These are phyloP conservation scores for Merodon equestris DNA, from an alignment of 2,888 invertebrate genomes.

Conservation along the genomic window DNA sequence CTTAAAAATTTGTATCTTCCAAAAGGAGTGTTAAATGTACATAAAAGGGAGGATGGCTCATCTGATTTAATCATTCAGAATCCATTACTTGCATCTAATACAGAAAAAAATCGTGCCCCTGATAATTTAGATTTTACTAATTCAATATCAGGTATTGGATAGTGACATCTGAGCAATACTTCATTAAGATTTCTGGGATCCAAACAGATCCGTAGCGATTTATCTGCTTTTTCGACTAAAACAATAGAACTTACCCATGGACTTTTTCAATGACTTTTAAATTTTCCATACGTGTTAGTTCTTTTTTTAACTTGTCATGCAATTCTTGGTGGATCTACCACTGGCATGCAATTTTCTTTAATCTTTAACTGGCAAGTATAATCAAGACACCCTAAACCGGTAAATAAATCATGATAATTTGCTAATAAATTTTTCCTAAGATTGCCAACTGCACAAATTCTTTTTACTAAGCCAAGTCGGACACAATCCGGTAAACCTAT, in stretches of 20 bases:
- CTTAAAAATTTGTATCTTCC: constrained; percentile 56
- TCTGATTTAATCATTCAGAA: constrained; percentile 65
- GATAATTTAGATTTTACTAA: constrained; percentile 23
- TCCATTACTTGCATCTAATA: constrained; percentile 52
- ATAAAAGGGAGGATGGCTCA: constrained; percentile 60
- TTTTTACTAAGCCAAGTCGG: constrained; percentile 12
- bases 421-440: neutral
- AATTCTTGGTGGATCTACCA: constrained; percentile 11
- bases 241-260: constrained; percentile 4
- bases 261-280: constrained; percentile 12
- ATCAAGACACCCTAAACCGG: constrained; percentile 12
- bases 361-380: constrained; percentile 7
- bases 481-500: constrained; percentile 17
- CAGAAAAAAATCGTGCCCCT: constrained; percentile 30
- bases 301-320: neutral
- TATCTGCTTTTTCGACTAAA: constrained; percentile 12
- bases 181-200: constrained; percentile 12
- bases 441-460: constrained; percentile 7
- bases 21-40: constrained; percentile 68
- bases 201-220: neutral
- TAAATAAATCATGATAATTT: constrained; percentile 3
- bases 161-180: constrained; percentile 17
- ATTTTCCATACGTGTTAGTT: constrained; percentile 1
- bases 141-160: constrained; percentile 37
- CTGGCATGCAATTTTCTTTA: constrained; percentile 6